Evolutionary conservation across 2,888 invertebrate species (phyloP).

Genomic region (Graphium colonna): DNA sequence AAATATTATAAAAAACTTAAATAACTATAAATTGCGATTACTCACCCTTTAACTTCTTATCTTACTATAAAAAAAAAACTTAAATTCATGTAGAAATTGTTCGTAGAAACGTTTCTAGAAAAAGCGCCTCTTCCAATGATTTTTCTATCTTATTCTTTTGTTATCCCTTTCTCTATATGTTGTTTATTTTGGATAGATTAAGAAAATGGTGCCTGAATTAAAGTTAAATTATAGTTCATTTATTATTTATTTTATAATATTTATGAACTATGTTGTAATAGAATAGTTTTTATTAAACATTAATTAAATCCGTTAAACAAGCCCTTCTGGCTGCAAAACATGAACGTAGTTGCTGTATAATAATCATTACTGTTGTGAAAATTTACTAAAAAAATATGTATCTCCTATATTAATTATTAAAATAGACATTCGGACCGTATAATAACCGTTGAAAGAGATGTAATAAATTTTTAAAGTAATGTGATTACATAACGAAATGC

Average conservation of each 20-base stretch:
- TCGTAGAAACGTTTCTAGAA: slow-evolving; percentile 7
- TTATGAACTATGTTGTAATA: slow-evolving; percentile 16
- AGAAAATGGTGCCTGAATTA: slow-evolving; percentile 68
- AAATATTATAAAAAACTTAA: background rate
- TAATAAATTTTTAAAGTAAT: slow-evolving; percentile 36
- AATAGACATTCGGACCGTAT: slow-evolving; percentile 22
- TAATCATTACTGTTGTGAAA: background rate
- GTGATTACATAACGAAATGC: slow-evolving; percentile 56
- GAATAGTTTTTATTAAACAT: slow-evolving; percentile 26
- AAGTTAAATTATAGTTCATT: slow-evolving; percentile 34
- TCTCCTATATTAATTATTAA: slow-evolving; percentile 28
- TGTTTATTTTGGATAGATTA: slow-evolving; percentile 48
- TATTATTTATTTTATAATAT: slow-evolving; percentile 28
- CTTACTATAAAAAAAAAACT: background rate
- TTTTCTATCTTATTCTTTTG: slow-evolving; percentile 12
- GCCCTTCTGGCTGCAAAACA: background rate
- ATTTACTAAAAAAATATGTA: slow-evolving; percentile 25
- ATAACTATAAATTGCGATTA: slow-evolving; percentile 7
- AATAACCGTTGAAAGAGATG: slow-evolving; percentile 20
- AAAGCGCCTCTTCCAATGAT: background rate
- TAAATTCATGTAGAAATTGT: background rate
- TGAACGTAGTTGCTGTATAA: background rate
- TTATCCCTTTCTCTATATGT: slow-evolving; percentile 7
- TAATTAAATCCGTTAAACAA: background rate
- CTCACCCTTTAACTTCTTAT: slow-evolving; percentile 3